Percentiles rank a stretch among this genome's conserved stretches.
Evolutionary conservation across 1,140 invertebrate genomes (phyloP).

Genomic region (Calephelis nemesis): DNA sequence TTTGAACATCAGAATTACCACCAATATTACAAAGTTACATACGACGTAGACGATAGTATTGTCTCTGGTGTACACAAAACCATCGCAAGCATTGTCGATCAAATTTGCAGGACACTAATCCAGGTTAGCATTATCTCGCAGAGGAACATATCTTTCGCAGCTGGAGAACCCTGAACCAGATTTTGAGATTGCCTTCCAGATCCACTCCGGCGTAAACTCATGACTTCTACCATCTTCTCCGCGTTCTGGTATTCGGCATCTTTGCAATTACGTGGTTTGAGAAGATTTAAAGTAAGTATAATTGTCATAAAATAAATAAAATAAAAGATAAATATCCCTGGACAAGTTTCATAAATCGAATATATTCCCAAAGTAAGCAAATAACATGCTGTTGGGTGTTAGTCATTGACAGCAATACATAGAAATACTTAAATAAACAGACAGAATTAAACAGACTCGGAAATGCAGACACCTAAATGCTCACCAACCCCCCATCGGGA

Average conservation of each 20-base stretch:
- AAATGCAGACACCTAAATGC: too few species aligned
- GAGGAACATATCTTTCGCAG: constrained; percentile 45
- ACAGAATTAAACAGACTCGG: too few species aligned
- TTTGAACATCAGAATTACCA: too few species aligned
- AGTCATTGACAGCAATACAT: too few species aligned
- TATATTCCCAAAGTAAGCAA: too few species aligned
- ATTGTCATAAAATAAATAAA: too few species aligned
- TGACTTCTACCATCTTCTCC: constrained; percentile 42
- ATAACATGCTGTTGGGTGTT: too few species aligned
- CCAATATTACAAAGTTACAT: constrained; percentile 23
- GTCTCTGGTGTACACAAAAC: constrained; percentile 51
- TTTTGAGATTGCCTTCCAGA: constrained; percentile 48
- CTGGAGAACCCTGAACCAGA: constrained; percentile 35
- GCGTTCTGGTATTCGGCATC: constrained; percentile 60
- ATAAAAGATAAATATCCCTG: too few species aligned
- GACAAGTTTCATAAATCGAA: too few species aligned
- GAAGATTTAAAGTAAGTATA: too few species aligned
- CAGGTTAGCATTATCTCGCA: constrained; percentile 31
- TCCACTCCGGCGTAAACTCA: constrained; percentile 45
- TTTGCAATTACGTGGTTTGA: constrained; percentile 17
- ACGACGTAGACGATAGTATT: constrained; percentile 68
- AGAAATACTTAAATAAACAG: too few species aligned
- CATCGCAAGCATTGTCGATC: constrained; percentile 51
- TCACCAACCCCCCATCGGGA: too few species aligned
- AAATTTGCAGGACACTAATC: constrained; percentile 45